Evolutionary conservation across 35 echinoderm and acorn worm species (phyloP), one percentile per base, ranked within the genome.

Genomic region (Eucidaris tribuloides): DNA sequence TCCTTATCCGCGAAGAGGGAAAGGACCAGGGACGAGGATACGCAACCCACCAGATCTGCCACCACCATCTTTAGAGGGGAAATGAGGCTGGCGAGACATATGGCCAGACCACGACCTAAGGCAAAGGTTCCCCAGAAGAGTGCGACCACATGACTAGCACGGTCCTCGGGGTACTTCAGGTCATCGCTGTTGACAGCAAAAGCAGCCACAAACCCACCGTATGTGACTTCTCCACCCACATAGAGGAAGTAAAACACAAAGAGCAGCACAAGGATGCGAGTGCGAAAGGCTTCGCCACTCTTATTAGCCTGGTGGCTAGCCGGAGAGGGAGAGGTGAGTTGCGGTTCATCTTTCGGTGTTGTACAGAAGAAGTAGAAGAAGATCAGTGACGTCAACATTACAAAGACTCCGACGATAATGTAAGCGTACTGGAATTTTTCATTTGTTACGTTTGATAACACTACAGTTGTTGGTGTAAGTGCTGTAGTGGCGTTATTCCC

Each of bases 211-310:
- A 83, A 99, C 4, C 90, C 84, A 40, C 96, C 96, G 34, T 86
- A 99, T 3, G 79, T 65, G 1, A 92, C 83, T 65, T 99, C 96
- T 7, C 35, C 79, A 9, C 91, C 96, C 1, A 93, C 83, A 40
- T 99, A 93, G 3, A 97, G 78, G 32, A 99, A 90, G 49, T 93
- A 99, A 46, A 99, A 93, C 2, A 83, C 2, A 50, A 99, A 99
- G 2, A 99, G 57, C 19, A 90, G 60, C 30, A 54, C 9, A 1
- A 97, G 18, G 29, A 93, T 83, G 25, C 80, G 33, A 36, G 54
- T 36, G 50, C 54, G 57, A 42, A 93, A 99, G 1, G 76, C 45
- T n/a, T n/a, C n/a, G n/a, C n/a, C n/a, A n/a, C n/a, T n/a, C n/a
- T n/a, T n/a, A n/a, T n/a, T n/a, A n/a, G n/a, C n/a, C n/a, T n/a